Percentiles rank a stretch among this genome's conserved stretches.
Evolutionary conservation across 2,888 invertebrate genomes (phyloP).

Genomic region (Charanyca ferruginea): DNA sequence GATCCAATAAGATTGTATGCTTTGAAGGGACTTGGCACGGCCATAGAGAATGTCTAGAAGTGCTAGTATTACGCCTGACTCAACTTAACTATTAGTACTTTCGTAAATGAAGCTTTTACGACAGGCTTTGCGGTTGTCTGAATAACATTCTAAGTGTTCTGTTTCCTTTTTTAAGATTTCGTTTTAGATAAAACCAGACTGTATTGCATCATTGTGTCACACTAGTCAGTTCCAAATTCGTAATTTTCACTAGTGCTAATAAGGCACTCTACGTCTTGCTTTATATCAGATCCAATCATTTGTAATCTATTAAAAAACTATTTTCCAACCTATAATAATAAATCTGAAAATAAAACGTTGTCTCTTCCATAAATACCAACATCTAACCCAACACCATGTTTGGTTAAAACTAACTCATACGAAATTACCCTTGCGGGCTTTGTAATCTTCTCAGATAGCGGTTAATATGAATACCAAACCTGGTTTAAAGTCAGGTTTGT

Average conservation of each 20-base stretch:
- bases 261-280: no score
- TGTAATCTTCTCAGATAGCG: conserved; percentile 78
- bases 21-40: conserved; percentile 73
- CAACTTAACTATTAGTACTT: conserved; percentile 9
- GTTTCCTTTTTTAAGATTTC: neutral
- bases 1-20: conserved; percentile 84
- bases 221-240: neutral
- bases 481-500: conserved; percentile 75
- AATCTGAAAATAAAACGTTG: conserved; percentile 4
- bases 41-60: conserved; percentile 62
- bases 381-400: conserved; percentile 58
- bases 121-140: neutral
- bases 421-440: conserved; percentile 77
- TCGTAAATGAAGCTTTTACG: conserved; percentile 6
- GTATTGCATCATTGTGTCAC: neutral
- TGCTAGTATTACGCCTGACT: conserved; percentile 11
- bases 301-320: neutral
- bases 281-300: neutral
- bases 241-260: neutral
- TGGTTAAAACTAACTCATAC: conserved; percentile 77
- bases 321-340: neutral
- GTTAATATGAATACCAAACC: conserved; percentile 77
- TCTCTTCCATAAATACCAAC: conserved; percentile 63
- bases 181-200: neutral
- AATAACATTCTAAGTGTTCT: neutral